These are phyloP conservation scores for Eristalinus sepulchralis DNA, from an alignment of 2,888 invertebrate species.

Conservation along the genomic window DNA sequence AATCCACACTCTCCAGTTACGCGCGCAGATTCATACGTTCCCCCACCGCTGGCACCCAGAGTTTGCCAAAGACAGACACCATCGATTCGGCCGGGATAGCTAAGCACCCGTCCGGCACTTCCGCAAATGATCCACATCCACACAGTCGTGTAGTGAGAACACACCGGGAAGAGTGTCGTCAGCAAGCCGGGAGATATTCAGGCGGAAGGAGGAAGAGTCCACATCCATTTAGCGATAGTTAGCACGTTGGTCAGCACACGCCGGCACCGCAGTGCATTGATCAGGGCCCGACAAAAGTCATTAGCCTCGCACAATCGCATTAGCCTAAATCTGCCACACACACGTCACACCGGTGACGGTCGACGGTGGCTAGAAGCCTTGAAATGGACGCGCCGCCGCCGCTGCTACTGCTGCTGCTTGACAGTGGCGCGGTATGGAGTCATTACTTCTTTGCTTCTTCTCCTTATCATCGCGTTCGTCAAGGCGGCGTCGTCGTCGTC, in stretches of 20 bases:
- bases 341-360: conserved; percentile 35
- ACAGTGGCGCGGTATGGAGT: conserved; percentile 28
- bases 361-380: conserved; percentile 55
- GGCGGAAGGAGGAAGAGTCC: not conserved
- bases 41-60: not conserved
- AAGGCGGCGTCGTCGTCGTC: not conserved
- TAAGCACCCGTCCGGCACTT: conserved; percentile 45
- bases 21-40: conserved; percentile 5
- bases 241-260: conserved; percentile 7
- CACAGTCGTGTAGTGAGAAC: not conserved
- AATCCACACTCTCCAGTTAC: conserved; percentile 37
- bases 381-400: conserved; percentile 44
- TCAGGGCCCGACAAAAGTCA: conserved; percentile 51
- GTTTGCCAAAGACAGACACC: conserved; percentile 30
- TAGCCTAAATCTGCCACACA: conserved; percentile 70
- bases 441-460: not conserved
- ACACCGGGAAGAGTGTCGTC: not conserved
- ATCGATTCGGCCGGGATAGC: conserved; percentile 38
- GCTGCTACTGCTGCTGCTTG: conserved; percentile 17
- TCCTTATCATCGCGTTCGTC: not conserved
- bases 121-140: conserved; percentile 42
- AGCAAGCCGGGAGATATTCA: not conserved
- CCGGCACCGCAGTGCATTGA: conserved; percentile 45
- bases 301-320: conserved; percentile 70
- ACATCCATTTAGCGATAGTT: conserved; percentile 7